Conservation (phyloP, 2,888 invertebrate species). For the Drosophila tripunctata region DNA sequence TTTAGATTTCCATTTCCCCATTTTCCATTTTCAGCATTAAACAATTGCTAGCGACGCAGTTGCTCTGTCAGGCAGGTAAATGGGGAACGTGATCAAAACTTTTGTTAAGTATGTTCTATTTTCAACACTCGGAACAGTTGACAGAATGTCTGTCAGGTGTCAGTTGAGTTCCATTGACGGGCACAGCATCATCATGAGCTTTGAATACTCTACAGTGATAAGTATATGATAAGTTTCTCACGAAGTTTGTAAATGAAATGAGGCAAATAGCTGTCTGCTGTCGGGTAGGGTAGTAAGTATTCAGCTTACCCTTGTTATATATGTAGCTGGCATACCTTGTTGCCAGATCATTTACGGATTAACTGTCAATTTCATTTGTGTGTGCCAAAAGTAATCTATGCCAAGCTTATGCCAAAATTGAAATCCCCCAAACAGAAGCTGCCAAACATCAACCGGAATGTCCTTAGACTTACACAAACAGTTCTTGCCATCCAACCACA, state of each 20-base stretch:
- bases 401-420: constrained; percentile 55
- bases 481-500: background rate
- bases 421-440: constrained; percentile 31
- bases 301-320: background rate
- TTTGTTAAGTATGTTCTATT: constrained; percentile 38
- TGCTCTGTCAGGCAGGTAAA: constrained; percentile 19
- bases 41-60: background rate
- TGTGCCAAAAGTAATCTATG: constrained; percentile 49
- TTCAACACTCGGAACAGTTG: constrained; percentile 46
- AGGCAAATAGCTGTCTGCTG: no score
- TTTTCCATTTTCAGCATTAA: constrained; percentile 6
- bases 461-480: constrained; percentile 15
- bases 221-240: background rate
- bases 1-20: constrained; percentile 2
- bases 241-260: background rate
- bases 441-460: constrained; percentile 35
- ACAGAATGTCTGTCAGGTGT: constrained; percentile 54
- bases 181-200: constrained; percentile 36
- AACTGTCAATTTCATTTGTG: constrained; percentile 72
- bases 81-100: constrained; percentile 34
- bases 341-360: constrained; percentile 76
- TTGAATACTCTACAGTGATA: background rate
- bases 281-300: constrained; percentile 12
- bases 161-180: constrained; percentile 40
- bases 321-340: constrained; percentile 28